Evolutionary conservation across 2,888 invertebrate species (phyloP), one percentile per base, ranked within the genome.

Genomic region (Elysia crispata): DNA sequence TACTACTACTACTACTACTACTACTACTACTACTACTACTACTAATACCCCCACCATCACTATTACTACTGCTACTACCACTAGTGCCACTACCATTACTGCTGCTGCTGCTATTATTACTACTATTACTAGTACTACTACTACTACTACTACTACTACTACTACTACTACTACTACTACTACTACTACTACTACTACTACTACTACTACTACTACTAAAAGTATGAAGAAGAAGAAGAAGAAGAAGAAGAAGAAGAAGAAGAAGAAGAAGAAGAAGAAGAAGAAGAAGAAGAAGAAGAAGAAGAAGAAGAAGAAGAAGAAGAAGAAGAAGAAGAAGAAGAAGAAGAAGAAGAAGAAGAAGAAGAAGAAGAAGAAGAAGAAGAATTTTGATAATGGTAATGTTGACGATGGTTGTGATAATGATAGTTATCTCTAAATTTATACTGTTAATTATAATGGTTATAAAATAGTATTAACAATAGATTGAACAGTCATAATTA

Each of bases 91-190:
- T 70, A 54, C 73, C 11, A 73, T 25, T 73, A 31, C 73, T 73
- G 54, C 73, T 73, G 25, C 54, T 73, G 5, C 69, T 76, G 31
- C 70, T 80, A 69, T 30, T 62, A 76, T 64, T 62, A 54, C 54
- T 73, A 54, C 73, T 73, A 73, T 28, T 54, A 73, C 73, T 54
- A 50, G 20, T 73, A 54, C 73, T 73, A 73, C 54, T 73, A 54
- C 54, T 73, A 73, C 73, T 73, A 73, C 73, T 54, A 54, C 28
- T 73, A 73, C 73, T 54, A 73, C 73, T 73, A 73, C 73, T 73
- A 25, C 73, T 73, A 54, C 73, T 73, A 73, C 54, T 73, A 73
- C 73, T 13, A 73, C 73, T 73, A n/a, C n/a, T n/a, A 70, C 70
- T 70, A 41, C 70, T 70, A 33, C 70, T 70, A 70, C 33, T 33